Evolutionary conservation across 2,113 vertebrate species (phyloP), one percentile per base, ranked within the genome.

Genomic region (Etia nguti): DNA sequence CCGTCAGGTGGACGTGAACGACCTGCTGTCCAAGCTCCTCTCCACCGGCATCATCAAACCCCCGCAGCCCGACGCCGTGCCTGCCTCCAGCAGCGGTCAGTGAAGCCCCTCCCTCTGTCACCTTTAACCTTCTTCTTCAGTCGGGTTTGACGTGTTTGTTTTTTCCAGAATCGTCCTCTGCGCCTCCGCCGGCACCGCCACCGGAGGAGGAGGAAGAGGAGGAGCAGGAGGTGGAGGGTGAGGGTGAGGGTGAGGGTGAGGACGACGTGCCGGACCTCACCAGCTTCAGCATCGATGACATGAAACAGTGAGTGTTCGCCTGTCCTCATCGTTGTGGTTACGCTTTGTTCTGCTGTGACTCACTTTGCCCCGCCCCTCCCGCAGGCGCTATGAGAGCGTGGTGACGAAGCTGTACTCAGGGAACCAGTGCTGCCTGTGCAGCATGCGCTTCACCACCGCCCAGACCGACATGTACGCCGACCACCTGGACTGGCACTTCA

Each of bases 401-500:
- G 98, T 99, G 92, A 98, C 97, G n/a, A 96, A 97, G 70, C 95
- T 99, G 8, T 99, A 99, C 95, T 98, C 98, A 57, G 99, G 99
- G 83, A 99, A 99, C 95, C 99, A 99, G 96, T 99, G 98, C 94
- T 99, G 99, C 36, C 98, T 99, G 0, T 99, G 99, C 93, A 98
- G 98, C 89, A 99, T 99, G 98, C 97, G 99, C 81, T 99, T 99
- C 94, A 99, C 98, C 3, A 93, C 97, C 6, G 97, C 98, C 13
- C 98, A 99, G 94, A 99, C 99, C 2, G 99, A 99, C 91, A 96
- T 99, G 73, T 99, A 99, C 56, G 99, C 98, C 0, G 99, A 99
- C 95, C 99, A 99, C 89, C 96, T 99, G 94, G 99, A 99, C 83
- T 99, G 99, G 99, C 99, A 99, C 96, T 99, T 99, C 92, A 97